Evolutionary conservation across 2,888 invertebrate species (phyloP).

Genomic region (Blastobasis adustella): DNA sequence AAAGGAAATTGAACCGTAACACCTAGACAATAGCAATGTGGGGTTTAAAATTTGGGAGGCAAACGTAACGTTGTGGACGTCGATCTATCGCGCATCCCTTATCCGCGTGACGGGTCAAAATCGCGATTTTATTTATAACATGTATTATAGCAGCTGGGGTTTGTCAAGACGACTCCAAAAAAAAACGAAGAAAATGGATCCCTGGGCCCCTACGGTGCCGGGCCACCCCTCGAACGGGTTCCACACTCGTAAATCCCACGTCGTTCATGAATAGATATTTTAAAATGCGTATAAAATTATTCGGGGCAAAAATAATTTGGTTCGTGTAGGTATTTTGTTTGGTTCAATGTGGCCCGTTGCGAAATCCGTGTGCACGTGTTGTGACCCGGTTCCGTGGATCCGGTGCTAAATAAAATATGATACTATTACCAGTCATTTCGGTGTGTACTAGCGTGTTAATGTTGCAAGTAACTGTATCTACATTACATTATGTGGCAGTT

Average conservation of each 20-base stretch:
- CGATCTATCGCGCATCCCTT: conserved; percentile 56
- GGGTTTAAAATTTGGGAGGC: conserved; percentile 1
- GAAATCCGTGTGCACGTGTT: conserved; percentile 57
- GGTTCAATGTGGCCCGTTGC: conserved; percentile 37
- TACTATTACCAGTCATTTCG: no score
- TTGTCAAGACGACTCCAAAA: conserved; percentile 69
- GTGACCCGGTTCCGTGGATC: no score
- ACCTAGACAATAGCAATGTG: conserved; percentile 9
- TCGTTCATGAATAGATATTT: conserved; percentile 67
- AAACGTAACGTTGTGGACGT: conserved; percentile 18
- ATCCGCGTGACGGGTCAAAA: conserved; percentile 69
- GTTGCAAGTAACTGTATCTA: no score
- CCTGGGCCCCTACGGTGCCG: conserved; percentile 41
- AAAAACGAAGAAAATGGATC: conserved; percentile 56
- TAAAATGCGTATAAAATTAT: conserved; percentile 74
- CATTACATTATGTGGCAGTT: no score
- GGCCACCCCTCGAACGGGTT: conserved; percentile 71
- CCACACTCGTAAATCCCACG: conserved; percentile 68
- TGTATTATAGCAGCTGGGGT: conserved; percentile 69
- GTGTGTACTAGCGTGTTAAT: no score
- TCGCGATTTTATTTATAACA: conserved; percentile 74
- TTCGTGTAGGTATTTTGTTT: conserved; percentile 49
- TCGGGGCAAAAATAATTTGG: conserved; percentile 69
- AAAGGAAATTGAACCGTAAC: conserved; percentile 24
- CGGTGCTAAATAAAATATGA: no score